Base-by-base conservation (phyloP, 2,888 invertebrate species). In the Horisme vitalbata region DNA sequence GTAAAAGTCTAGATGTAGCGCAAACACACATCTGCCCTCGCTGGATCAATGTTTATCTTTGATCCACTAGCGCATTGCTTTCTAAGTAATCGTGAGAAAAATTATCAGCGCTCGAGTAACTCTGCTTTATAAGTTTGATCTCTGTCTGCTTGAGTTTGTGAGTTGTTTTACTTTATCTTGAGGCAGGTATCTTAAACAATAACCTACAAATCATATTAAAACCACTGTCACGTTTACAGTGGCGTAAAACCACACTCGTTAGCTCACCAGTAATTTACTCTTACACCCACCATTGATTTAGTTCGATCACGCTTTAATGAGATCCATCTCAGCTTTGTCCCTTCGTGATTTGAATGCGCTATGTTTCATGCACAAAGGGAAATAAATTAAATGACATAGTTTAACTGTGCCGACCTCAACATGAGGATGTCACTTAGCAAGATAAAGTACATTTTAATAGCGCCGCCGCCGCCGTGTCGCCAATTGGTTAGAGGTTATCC, bases 31-130 rank as follows among this genome's bases (percentile, higher is more conserved):
- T 61, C 59, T 64, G 58, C 57, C 57, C 58, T 45, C 51, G 61
- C 38, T 35, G 59, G 59, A 59, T 60, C 63, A 65, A 64, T 65
- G 60, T 63, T 65, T 67, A 64, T 52, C 58, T 65, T 62, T 58
- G 57, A 64, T 60, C 57, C 52, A 38, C 46, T 53, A 53, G 53
- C 52, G 59, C 59, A 59, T 59, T 61, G 65, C 68, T 72, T 72
- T 72, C 71, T 69, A 69, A 61, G 60, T 53, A 52, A 48, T 61
- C 68, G 68, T 72, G 73, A 62, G 72, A 72, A 65, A 59, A 43
- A 53, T 49, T 53, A 49, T 49, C 58, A 49, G 47, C 48, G 48
- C 44, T 55, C 11, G 52, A 52, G 45, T 56, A 57, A 41, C 44
- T 39, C 35, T 34, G 45, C 37, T 53, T 43, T 51, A 53, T 50